phyloP scores from a whole-genome alignment of 2,888 invertebrate genomes.

The Margaritifera margaritifera region DNA sequence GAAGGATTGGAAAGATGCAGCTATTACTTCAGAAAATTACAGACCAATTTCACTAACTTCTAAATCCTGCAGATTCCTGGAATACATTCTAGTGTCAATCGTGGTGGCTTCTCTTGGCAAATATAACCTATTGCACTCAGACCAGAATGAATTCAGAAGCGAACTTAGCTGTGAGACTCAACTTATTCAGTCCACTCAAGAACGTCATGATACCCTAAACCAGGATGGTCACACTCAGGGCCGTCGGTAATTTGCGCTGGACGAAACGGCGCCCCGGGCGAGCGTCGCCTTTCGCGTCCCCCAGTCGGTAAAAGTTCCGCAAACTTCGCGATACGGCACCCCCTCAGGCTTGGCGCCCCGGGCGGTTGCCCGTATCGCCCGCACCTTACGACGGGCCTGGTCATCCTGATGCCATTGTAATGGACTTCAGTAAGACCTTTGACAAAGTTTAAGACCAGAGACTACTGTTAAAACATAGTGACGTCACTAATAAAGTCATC shows the following conservation, averaged over 20 bases:
- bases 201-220: background rate
- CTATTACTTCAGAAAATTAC: too few species aligned
- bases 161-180: constrained; percentile 5
- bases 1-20: too few species aligned
- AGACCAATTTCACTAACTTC: constrained; percentile 4
- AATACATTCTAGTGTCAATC: background rate
- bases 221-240: constrained; percentile 1
- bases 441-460: background rate
- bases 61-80: background rate
- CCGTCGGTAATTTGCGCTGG: too few species aligned
- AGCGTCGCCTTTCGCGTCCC: too few species aligned
- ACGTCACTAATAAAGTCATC: background rate
- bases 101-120: background rate
- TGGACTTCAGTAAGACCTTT: background rate
- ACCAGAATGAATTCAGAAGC: background rate
- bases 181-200: background rate
- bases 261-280: too few species aligned
- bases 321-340: too few species aligned
- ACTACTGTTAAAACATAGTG: background rate
- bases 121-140: background rate
- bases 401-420: too few species aligned
- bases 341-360: too few species aligned
- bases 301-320: too few species aligned
- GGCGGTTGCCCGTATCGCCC: too few species aligned
- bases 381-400: too few species aligned